These are phyloP conservation scores for Grammomys surdaster DNA, from an alignment of 2,113 vertebrate species.

Conservation along the genomic window DNA sequence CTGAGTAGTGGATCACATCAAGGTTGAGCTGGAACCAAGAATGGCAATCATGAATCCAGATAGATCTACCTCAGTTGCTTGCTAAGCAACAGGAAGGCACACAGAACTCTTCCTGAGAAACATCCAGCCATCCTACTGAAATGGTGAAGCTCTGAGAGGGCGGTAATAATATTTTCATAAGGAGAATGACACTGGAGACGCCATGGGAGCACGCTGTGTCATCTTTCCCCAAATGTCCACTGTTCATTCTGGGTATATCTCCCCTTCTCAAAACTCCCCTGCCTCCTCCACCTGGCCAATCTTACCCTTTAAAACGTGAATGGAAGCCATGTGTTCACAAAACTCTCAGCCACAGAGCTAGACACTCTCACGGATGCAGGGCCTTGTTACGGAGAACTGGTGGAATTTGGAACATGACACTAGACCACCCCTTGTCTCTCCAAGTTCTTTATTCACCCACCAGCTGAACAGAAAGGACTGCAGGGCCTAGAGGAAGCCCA, in stretches of 20 bases:
- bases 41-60: not conserved
- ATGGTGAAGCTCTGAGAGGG: not conserved
- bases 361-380: not conserved
- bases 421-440: not conserved
- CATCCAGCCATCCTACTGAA: not conserved
- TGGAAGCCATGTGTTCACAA: not conserved
- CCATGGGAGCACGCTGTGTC: not conserved
- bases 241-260: not conserved
- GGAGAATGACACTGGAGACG: not conserved
- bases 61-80: not conserved
- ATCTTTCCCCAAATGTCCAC: not conserved
- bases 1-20: not conserved
- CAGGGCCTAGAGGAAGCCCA: not conserved
- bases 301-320: not conserved
- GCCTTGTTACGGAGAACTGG: not conserved
- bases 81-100: not conserved
- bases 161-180: not conserved
- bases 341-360: not conserved
- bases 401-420: not conserved
- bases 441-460: not conserved
- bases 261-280: not conserved
- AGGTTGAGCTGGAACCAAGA: not conserved
- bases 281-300: not conserved
- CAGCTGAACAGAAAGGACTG: not conserved
- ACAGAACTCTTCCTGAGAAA: not conserved